A percentile compares a stretch with the other conserved stretches of the same genome.
phyloP scores from a whole-genome alignment of 2,888 invertebrate genomes.

The Mayetiola destructor region DNA sequence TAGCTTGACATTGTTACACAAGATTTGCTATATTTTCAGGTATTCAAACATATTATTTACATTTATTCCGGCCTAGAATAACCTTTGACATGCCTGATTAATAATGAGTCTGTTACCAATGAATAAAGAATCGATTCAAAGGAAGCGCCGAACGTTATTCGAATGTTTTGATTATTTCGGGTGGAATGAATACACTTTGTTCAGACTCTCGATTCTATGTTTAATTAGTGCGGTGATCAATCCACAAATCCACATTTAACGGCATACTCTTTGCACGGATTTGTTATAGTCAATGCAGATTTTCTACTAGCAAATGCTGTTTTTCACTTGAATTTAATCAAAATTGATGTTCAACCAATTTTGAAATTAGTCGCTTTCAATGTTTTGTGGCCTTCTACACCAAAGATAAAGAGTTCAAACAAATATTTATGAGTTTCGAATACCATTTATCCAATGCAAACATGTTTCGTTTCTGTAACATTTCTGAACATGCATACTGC shows the following conservation, averaged over 20 bases:
- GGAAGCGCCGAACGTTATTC: no score
- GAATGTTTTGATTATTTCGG: no score
- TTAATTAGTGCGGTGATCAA: constrained; percentile 7
- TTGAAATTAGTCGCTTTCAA: neutral
- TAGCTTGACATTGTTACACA: no score
- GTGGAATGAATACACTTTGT: no score
- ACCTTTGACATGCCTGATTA: no score
- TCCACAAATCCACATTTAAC: neutral
- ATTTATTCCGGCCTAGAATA: no score
- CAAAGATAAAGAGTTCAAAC: constrained; percentile 2
- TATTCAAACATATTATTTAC: no score
- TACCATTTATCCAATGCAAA: constrained; percentile 1
- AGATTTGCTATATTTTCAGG: no score
- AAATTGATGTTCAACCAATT: neutral
- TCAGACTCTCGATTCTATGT: neutral
- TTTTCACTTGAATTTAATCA: neutral
- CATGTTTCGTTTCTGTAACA: no score
- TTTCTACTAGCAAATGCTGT: neutral
- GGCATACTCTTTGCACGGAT: neutral
- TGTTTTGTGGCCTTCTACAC: neutral
- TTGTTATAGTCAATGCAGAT: neutral
- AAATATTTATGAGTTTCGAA: constrained; percentile 6
- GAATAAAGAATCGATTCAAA: no score
- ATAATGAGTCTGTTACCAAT: no score
- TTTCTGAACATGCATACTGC: no score